Evolutionary conservation across 2,113 vertebrate genomes (phyloP), one percentile per base, ranked within the genome.

Genomic region (Labrus mixtus): DNA sequence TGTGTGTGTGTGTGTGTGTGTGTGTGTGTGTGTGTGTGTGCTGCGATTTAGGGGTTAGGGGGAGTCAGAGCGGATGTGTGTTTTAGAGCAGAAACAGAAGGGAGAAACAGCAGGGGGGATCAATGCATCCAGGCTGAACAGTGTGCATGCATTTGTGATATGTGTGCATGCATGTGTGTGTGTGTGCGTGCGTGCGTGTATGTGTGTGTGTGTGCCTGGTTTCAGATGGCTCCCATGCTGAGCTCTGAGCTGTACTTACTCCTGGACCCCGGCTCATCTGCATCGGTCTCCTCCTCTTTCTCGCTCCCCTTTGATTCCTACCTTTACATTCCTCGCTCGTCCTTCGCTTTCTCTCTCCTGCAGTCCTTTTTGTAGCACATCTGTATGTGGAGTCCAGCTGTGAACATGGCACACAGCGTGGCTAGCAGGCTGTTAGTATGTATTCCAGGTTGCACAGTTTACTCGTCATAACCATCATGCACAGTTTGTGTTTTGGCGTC

Each of bases 51-150:
- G 75, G 81, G 88, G 83, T 83, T 85, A 81, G 64, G 72, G 72
- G 69, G 79, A 85, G 76, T 85, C 72, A 37, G 70, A 46, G 76
- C 76, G 84, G 83, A 85, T 90, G 82, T 84, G 85, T 79, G 87
- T 83, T 89, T 87, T 84, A 68, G 85, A 90, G 87, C 86, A 91
- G 90, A 91, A 91, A 89, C 87, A 90, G 90, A 90, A 87, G 79
- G 87, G 75, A 55, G 29, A 73, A 87, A 77, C 90, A 87, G 90
- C 80, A 33, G 67, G 88, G 84, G 59, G 83, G 86, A 88, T 90
- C 82, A 86, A 63, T 41, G 71, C 88, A 84, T 81, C 68, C 85
- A 81, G 64, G 77, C 86, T 82, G 69, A 85, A 86, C 88, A 61
- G 63, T 62, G 46, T 48, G 46, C 15, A 45, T 45, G 43, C 43